Evolutionary conservation across 2,113 vertebrate species (phyloP), one percentile per base, ranked within the genome.

Genomic region (Gnathonemus echidnorhynchus): DNA sequence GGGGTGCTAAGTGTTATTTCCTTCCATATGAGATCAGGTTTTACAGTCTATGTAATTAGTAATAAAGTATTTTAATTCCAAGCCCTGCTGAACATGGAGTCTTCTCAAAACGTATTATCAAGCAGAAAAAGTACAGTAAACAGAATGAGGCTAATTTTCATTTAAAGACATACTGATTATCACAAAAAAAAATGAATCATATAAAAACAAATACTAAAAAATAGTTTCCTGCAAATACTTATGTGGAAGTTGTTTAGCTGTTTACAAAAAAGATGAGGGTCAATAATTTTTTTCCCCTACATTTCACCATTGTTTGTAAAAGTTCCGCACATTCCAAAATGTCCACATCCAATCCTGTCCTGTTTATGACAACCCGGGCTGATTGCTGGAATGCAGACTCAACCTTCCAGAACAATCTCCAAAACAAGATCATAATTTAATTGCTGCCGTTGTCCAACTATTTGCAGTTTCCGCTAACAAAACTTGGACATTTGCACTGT

Each of bases 31-130:
- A 85, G 15, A 48, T 85, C 83, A 85, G 83, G 39, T n/a, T 85
- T 48, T 85, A 13, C 9, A n/a, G 19, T 48, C 46, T 11, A 10
- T 53, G 50, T 35, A 87, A 87, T 53, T 9, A 56, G 48, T n/a
- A 87, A 53, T 53, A 87, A 53, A 86, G 45, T 42, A 5, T 49
- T 86, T 87, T 87, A 87, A 87, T 87, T 87, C 86, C 86, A 53
- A 87, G 49, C 31, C 31, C 50, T 19, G n/a, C 27, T 35, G 48
- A 86, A 86, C 84, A 49, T 15, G 45, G 3, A 50, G 7, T 48
- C 27, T 77, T 39, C 5, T 77, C 27, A 77, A 77, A 77, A 77
- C 7, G 70, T 77, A 77, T 77, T 77, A 77, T 77, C 74, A 42
- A 77, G 15, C 74, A 80, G 74, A 80, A 15, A 42, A 80, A 42